Evolutionary conservation across 2,888 invertebrate species (phyloP).

Genomic region (Scaptodrosophila latifasciaeformis): DNA sequence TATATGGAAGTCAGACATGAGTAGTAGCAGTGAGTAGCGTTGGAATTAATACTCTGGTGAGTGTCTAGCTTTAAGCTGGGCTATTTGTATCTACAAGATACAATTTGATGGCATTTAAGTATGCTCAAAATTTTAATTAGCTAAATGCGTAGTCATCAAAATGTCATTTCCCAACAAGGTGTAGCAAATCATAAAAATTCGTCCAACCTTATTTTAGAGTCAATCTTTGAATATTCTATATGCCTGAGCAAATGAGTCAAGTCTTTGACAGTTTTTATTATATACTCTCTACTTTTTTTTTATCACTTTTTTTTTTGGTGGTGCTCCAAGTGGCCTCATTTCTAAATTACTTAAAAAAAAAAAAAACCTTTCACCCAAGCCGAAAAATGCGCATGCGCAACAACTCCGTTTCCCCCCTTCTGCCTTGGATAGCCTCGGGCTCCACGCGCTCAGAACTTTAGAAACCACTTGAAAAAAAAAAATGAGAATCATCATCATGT

Average conservation of each 20-base stretch:
- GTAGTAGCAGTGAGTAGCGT: too few relatives aligned
- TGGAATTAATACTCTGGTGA: too few relatives aligned
- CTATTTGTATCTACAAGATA: conserved; percentile 47
- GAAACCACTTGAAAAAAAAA: neutral
- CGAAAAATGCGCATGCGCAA: neutral
- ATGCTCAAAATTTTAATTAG: conserved; percentile 60
- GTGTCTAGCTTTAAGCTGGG: neutral
- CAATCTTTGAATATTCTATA: too few relatives aligned
- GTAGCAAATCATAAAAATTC: neutral
- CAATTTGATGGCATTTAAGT: conserved; percentile 37
- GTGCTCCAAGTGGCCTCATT: conserved; percentile 24
- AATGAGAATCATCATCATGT: neutral
- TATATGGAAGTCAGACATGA: too few relatives aligned
- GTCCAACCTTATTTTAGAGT: neutral
- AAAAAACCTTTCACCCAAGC: conserved; percentile 53
- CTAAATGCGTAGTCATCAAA: conserved; percentile 6
- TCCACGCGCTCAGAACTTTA: neutral
- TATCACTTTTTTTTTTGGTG: neutral
- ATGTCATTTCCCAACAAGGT: neutral
- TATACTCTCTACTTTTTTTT: neutral
- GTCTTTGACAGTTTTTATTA: too few relatives aligned
- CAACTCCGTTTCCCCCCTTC: neutral
- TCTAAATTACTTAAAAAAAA: conserved; percentile 11
- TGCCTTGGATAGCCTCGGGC: too few relatives aligned
- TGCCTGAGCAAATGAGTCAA: too few relatives aligned